Base-by-base conservation (phyloP, 2,113 vertebrate genomes). In the Thermophis baileyi region DNA sequence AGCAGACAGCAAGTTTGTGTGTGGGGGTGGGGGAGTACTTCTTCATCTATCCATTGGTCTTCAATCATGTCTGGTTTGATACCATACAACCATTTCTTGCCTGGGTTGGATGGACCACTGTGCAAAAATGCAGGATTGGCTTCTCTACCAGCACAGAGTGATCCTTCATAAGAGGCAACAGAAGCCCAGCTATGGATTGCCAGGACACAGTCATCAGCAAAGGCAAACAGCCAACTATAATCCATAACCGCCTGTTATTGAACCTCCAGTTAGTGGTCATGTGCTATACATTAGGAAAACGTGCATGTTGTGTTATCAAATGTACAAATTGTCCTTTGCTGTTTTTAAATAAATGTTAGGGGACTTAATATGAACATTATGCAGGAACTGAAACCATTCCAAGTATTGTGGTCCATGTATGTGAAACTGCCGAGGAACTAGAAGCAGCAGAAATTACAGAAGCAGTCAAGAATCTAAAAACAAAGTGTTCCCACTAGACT, bases 321-420 rank as follows among this genome's bases (percentile, higher is more conserved):
- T 85, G 24, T 47, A 35, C 54, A 51, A 44, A 94, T 47, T 1
- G 10, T 0, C 81, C 35, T 87, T 87, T 92, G n/a, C 53, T 85
- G 49, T 51, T 12, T 74, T 89, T 50, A 86, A 87, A 85, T 49
- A 93, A 50, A 57, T n/a, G 94, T 91, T 12, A 99, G 99, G 99
- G 1, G 99, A 99, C 1, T 98, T 98, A 99, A 92, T 99, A 99
- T 3, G 99, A 99, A 97, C 96, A 99, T 0, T 99, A 99, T 4
- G 99, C 98, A 0, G 99, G 98, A 20, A 99, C 99, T 0, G 98
- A 98, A 95, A 99, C 98, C 95, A 99, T 99, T 0, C 99, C 99
- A 57, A 99, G 99, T 1, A 99, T 99, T 88, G 98, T 99, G 0
- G 98, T 99, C 10, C 99, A 99, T 0, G 98, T 99, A 1, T 99